These are phyloP conservation scores for Sinopyrophorus schimmeli DNA, from an alignment of 2,888 invertebrate species.

Conservation along the genomic window DNA sequence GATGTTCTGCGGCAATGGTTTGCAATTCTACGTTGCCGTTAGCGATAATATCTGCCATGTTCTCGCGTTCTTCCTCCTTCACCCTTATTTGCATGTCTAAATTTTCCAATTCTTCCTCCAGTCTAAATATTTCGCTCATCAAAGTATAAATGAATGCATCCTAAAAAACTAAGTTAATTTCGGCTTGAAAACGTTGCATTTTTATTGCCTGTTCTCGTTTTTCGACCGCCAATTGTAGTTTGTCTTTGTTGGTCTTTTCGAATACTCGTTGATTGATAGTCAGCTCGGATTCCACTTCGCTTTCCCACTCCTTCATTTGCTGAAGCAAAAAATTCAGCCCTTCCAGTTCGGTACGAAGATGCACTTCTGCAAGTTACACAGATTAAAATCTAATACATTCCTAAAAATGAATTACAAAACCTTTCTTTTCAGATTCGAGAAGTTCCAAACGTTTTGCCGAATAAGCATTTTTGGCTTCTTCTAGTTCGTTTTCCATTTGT, in stretches of 20 bases:
- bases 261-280: constrained; percentile 67
- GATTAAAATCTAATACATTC: constrained; percentile 4
- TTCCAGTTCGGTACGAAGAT: constrained; percentile 63
- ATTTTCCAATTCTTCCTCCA: constrained; percentile 67
- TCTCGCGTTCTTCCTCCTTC: constrained; percentile 66
- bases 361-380: constrained; percentile 59
- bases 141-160: constrained; percentile 71
- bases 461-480: constrained; percentile 56
- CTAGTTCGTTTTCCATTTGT: constrained; percentile 58
- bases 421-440: constrained; percentile 55
- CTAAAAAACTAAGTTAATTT: constrained; percentile 31
- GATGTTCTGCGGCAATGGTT: constrained; percentile 70
- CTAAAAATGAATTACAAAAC: constrained; percentile 40
- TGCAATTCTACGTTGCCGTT: constrained; percentile 75
- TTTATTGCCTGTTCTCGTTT: constrained; percentile 64
- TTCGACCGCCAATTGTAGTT: constrained; percentile 59
- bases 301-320: constrained; percentile 66
- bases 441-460: constrained; percentile 57
- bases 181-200: background rate
- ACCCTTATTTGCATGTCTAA: constrained; percentile 67
- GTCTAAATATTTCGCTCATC: constrained; percentile 69
- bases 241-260: constrained; percentile 65
- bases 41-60: constrained; percentile 62
- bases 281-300: constrained; percentile 65
- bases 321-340: constrained; percentile 60